Conservation (phyloP, 2,888 invertebrate species). For the Masnerella sp. region DNA sequence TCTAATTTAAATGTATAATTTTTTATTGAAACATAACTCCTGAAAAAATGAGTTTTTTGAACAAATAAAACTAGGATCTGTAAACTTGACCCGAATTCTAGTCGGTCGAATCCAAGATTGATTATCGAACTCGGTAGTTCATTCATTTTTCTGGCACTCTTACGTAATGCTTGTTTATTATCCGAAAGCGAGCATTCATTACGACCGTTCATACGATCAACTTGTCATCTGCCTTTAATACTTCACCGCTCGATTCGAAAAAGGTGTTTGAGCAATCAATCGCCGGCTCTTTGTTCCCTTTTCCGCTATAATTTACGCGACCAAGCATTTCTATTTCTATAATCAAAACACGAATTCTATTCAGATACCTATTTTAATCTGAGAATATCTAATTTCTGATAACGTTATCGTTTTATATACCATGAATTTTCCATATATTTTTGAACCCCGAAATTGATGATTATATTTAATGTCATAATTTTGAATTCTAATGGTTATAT, state of each 20-base stretch:
- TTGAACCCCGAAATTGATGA: too few relatives aligned
- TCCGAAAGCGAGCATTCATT: slow-evolving; percentile 4
- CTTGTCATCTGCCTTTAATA: slow-evolving; percentile 27
- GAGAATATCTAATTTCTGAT: too few relatives aligned
- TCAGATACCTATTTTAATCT: too few relatives aligned
- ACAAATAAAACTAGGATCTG: not conserved
- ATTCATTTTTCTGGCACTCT: slow-evolving; percentile 34
- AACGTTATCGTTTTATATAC: too few relatives aligned
- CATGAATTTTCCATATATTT: too few relatives aligned
- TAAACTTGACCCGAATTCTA: slow-evolving; percentile 37
- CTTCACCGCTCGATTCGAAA: slow-evolving; percentile 13
- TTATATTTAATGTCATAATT: too few relatives aligned
- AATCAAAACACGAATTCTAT: slow-evolving; percentile 23
- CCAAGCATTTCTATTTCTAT: slow-evolving; percentile 10
- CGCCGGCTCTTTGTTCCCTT: not conserved
- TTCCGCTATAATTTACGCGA: too few relatives aligned
- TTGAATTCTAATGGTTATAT: too few relatives aligned
- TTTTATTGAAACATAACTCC: too few relatives aligned
- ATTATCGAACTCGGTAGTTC: slow-evolving; percentile 33
- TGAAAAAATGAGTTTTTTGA: not conserved
- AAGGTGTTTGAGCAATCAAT: not conserved
- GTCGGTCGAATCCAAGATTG: slow-evolving; percentile 22
- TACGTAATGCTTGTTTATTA: slow-evolving; percentile 28
- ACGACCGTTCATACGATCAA: slow-evolving; percentile 18
- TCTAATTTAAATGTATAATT: too few relatives aligned